These are phyloP conservation scores for Thera britannica DNA, from an alignment of 2,888 invertebrate genomes.

Conservation along the genomic window DNA sequence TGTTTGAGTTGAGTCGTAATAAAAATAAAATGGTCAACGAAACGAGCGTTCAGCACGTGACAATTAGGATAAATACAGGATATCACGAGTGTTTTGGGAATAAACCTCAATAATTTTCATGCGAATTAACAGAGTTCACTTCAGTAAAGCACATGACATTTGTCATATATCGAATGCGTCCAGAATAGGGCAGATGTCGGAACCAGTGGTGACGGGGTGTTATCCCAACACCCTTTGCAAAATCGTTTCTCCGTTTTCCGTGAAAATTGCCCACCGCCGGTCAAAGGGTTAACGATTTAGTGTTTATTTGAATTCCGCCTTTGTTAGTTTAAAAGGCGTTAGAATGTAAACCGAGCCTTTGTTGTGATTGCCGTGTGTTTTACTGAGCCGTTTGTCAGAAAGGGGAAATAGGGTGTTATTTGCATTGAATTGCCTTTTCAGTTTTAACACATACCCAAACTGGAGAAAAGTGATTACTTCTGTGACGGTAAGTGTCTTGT, in stretches of 20 bases:
- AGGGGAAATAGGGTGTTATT: slow-evolving; percentile 24
- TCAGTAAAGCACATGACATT: too few relatives aligned
- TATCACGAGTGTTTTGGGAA: not conserved
- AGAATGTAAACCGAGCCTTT: slow-evolving; percentile 81
- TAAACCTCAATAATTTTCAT: not conserved
- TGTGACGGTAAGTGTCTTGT: not conserved
- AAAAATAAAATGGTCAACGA: slow-evolving; percentile 6
- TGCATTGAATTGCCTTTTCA: slow-evolving; percentile 24
- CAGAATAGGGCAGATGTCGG: slow-evolving; percentile 48
- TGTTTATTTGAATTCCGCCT: slow-evolving; percentile 83
- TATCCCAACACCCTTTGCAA: slow-evolving; percentile 67
- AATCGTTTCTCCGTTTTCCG: slow-evolving; percentile 81
- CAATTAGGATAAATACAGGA: not conserved
- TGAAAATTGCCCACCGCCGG: slow-evolving; percentile 82
- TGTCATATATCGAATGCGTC: slow-evolving; percentile 38
- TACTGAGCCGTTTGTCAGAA: slow-evolving; percentile 50
- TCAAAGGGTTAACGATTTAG: slow-evolving; percentile 83
- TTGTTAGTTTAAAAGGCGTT: slow-evolving; percentile 83
- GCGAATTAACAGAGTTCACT: too few relatives aligned
- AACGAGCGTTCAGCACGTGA: not conserved
- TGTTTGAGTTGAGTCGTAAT: not conserved
- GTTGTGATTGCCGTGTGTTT: slow-evolving; percentile 76
- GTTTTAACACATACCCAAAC: not conserved
- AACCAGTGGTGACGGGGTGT: slow-evolving; percentile 54
- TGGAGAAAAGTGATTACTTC: not conserved